Percentiles rank a stretch among this genome's conserved stretches.
phyloP scores from a whole-genome alignment of 2,888 invertebrate genomes.

The Dynastes grantii region DNA sequence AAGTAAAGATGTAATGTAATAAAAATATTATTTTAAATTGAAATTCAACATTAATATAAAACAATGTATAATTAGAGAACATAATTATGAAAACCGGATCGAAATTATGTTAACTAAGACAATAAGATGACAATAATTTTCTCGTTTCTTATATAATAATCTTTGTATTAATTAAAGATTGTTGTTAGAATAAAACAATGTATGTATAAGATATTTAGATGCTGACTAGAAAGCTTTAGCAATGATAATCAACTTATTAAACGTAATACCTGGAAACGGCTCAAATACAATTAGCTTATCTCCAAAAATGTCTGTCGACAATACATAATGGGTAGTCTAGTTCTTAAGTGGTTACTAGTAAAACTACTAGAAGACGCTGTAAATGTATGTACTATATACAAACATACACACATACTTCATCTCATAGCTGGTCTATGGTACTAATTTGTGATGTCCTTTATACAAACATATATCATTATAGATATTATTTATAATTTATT shows the following conservation, averaged over 20 bases:
- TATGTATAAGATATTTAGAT: slow-evolving; percentile 56
- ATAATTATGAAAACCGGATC: neutral
- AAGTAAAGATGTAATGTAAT: too few relatives aligned
- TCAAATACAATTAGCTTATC: slow-evolving; percentile 51
- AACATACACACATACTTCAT: slow-evolving; percentile 38
- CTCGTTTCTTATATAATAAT: neutral
- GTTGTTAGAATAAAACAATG: neutral
- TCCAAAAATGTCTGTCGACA: slow-evolving; percentile 39
- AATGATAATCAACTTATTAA: slow-evolving; percentile 63
- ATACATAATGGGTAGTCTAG: slow-evolving; percentile 42
- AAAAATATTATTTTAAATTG: too few relatives aligned
- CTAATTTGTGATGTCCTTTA: slow-evolving; percentile 62
- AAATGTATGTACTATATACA: slow-evolving; percentile 40
- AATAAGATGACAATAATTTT: slow-evolving; percentile 42
- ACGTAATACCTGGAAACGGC: slow-evolving; percentile 50
- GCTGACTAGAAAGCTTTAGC: slow-evolving; percentile 66
- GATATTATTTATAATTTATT: slow-evolving; percentile 42
- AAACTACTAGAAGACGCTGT: slow-evolving; percentile 43
- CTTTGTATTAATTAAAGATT: neutral
- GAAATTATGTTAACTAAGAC: slow-evolving; percentile 23
- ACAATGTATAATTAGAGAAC: neutral
- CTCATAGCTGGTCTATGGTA: slow-evolving; percentile 62
- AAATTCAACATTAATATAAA: too few relatives aligned
- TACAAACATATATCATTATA: slow-evolving; percentile 25
- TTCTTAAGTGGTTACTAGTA: slow-evolving; percentile 25